Evolutionary conservation across 1,140 invertebrate species (phyloP).

Genomic region (Vollenhovia emeryi): DNA sequence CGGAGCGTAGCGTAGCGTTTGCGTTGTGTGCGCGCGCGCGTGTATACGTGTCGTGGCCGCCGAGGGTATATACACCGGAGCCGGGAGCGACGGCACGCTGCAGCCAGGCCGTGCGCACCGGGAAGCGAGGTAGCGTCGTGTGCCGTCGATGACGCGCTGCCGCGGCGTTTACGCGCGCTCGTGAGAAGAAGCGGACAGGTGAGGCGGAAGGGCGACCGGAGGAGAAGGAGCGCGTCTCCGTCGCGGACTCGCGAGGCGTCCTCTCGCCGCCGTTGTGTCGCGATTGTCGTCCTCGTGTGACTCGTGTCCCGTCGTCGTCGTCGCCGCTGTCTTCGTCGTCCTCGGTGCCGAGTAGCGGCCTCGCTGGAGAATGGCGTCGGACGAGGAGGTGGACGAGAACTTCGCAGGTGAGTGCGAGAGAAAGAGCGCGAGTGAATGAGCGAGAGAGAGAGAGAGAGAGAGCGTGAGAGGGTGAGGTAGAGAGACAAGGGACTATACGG

Average conservation of each 20-base stretch:
- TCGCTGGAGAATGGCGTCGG: constrained; percentile 88
- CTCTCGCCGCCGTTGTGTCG: neutral
- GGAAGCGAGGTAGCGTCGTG: constrained; percentile 48
- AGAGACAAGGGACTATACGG: neutral
- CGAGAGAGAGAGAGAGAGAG: constrained; percentile 87
- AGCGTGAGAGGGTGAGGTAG: constrained; percentile 39
- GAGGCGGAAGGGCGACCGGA: neutral
- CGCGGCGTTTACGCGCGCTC: constrained; percentile 57
- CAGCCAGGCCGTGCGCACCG: neutral
- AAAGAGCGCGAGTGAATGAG: constrained; percentile 49
- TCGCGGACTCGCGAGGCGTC: neutral
- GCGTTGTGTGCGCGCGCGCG: constrained; percentile 63
- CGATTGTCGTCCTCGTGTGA: neutral
- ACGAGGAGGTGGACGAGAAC: constrained; percentile 91
- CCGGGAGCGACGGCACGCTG: constrained; percentile 43
- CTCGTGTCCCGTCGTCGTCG: neutral
- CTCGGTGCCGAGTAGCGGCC: neutral
- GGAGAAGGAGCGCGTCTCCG: neutral
- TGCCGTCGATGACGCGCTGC: constrained; percentile 73
- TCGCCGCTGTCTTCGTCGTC: neutral
- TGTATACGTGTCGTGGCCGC: constrained; percentile 7
- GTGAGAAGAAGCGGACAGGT: constrained; percentile 14
- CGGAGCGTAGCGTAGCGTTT: neutral
- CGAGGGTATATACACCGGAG: constrained; percentile 34
- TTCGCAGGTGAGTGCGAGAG: constrained; percentile 89